Evolutionary conservation across 1,140 invertebrate species (phyloP), one percentile per base, ranked within the genome.

Genomic region (Drosophila willistoni): DNA sequence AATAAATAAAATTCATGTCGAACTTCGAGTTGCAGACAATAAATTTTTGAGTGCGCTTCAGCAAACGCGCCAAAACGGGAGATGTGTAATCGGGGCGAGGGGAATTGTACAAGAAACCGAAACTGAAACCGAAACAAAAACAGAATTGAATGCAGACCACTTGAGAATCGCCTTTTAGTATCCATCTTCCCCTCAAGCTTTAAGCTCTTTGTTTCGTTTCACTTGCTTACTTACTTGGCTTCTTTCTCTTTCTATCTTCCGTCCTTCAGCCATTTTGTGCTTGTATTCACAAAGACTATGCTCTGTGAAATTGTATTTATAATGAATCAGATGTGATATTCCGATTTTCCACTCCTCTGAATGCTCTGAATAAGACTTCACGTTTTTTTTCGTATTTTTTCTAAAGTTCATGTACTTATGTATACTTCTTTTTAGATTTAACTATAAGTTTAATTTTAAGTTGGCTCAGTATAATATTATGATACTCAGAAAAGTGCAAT

Each of bases 1-100:
- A 90, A 90, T 90, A 90, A 90, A 90, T 90, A 90, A 90, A 90
- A 90, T 90, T 90, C 81, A 90, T 90, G 86, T 90, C 85, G 85
- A 90, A 90, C 81, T 79, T 82, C 79, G 79, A 85, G 81, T 77
- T 90, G 85, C 81, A 81, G 79, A 82, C 85, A 90, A 90, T 90
- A 90, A 85, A 90, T 90, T 90, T 90, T 82, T 90, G 81, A 85
- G 86, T 90, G 81, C 81, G 83, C 79, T 87, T 86, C 82, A 85
- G 71, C 73, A 68, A 63, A 57, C 51, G 56, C 36, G 56, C 33
- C 36, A 64, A 22, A 25, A 67, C 41, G 67, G 12, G 67, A 61
- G 42, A 65, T 2, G 7, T 10, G 44, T 3, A 17, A 47, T 14
- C 14, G 7, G 7, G 17, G 44, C 17, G 14, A 22, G 44, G 44